Evolutionary conservation across 2,113 vertebrate species (phyloP), one percentile per base, ranked within the genome.

Genomic region (Ovis aries): DNA sequence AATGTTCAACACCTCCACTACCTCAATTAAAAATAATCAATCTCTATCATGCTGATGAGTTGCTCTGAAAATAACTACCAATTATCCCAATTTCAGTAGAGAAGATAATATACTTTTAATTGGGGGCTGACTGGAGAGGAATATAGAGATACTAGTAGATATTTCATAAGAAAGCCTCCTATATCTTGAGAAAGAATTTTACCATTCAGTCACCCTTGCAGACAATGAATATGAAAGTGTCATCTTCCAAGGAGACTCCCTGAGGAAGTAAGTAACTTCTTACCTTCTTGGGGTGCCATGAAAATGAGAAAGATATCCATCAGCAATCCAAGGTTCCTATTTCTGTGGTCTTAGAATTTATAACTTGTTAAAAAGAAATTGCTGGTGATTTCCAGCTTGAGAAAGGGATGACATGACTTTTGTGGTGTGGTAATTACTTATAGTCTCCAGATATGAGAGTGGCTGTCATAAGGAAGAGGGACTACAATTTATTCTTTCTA

Each of bases 11-110:
- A 74, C 83, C 81, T 94, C 31, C 4, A 2, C 53, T 87, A 74
- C 40, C n/a, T 92, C 78, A 71, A 43, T 93, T 91, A 97, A 91
- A 95, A 64, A 60, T 80, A 94, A 92, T 97, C 92, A 83, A 29
- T 95, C 88, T 93, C 71, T 81, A 59, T 74, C 89, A 90, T 93
- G 36, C 53, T 95, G 86, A 96, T 97, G 67, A 94, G 87, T 94
- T 89, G 59, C 62, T 97, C 82, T 67, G 43, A 95, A 96, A 96
- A 92, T 89, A 98, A 94, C 62, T 55, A 96, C 48, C 64, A 82
- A 78, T 98, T 95, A 97, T 90, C 5, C 43, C 48, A 91, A 96
- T 62, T 94, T 87, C 55, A 62, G 71, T 48, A 94, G 86, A 94
- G 80, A 95, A 82, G 88, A 96, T 78, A 71, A 93, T 95, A 53